Evolutionary conservation across 1,140 invertebrate genomes (phyloP), one percentile per base, ranked within the genome.

Genomic region (Pteromalus puparum): DNA sequence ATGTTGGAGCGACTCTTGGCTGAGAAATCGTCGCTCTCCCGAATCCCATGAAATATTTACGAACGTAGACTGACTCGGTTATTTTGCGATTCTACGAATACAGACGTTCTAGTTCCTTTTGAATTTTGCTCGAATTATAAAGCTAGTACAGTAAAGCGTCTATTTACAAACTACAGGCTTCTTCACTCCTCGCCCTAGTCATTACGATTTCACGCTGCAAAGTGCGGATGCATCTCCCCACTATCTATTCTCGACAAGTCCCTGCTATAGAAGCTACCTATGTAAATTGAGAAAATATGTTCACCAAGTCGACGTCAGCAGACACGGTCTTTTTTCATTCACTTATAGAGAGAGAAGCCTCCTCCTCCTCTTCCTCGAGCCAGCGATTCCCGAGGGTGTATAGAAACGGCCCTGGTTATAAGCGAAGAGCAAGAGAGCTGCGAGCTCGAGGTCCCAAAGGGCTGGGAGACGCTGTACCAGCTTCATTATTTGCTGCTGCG

Each of bases 211-310:
- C 21, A 61, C 15, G 18, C 53, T 61, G 53, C 18, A 61, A 61
- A 61, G 53, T 61, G 53, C 53, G 26, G 9, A 18, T 70, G 24
- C 68, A 70, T 70, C 68, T 15, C 15, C 3, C 24, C 26, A 9
- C 26, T 12, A n/a, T 70, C 73, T 34, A 3, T n/a, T 48, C 74
- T 24, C 74, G 74, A 75, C n/a, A 61, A n/a, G 53, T 2, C 18
- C 53, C 53, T 61, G 53, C 21, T 6, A 61, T n/a, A 61, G 26
- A 15, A 21, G n/a, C 65, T 78, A 78, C 76, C 75, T 18, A 61
- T 77, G 76, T 53, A 78, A 53, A 78, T 78, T 28, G 76, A 34
- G 76, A 34, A 78, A 65, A 78, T 48, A 78, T 78, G 76, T 65
- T 78, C 42, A 7, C 38, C 38, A 7, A 42, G 10, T 42, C 38